Evolutionary conservation across 2,888 invertebrate species (phyloP), one percentile per base, ranked within the genome.

Genomic region (Nesidiocoris tenuis): DNA sequence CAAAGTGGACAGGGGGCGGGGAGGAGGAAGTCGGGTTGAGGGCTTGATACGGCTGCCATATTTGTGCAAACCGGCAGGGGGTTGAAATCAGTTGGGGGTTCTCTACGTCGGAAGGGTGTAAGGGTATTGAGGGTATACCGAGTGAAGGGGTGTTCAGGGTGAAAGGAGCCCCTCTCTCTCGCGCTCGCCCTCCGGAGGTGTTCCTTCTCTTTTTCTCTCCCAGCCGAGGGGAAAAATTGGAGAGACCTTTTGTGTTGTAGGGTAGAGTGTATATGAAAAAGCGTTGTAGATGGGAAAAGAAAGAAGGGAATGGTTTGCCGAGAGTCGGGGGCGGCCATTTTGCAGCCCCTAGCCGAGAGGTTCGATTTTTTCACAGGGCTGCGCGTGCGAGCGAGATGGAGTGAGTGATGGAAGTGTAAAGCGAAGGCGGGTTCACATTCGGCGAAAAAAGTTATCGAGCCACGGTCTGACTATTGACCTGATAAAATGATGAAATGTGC

Each of bases 61-160:
- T 79, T 79, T 79, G 82, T 82, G 81, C 82, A 82, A 80, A 82
- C 82, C 83, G 83, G 83, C 84, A 86, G 85, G 85, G 84, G 86
- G 85, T 86, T 85, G 83, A 82, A 83, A 83, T 83, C 82, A 85
- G 84, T 84, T 84, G 85, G 84, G 84, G 83, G 84, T 84, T 82
- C 17, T 5, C 77, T 7, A 12, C n/a, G 57, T 22, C 25, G 70
- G 57, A 61, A 74, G 61, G 74, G 74, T 61, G 63, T 71, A 55
- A 71, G 71, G 76, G 59, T 61, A 70, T n/a, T 54, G 57, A 55
- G 56, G 68, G 55, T 56, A 39, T 68, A 71, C 56, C 57, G 61
- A 61, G 67, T 71, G 76, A 25, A 65, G 74, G 72, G 59, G 17
- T 68, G 85, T 84, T 84, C 85, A 85, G 85, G 83, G 85, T 84